Evolutionary conservation across 2,888 invertebrate species (phyloP), one percentile per base, ranked within the genome.

Genomic region (Pogonocherus hispidulus): DNA sequence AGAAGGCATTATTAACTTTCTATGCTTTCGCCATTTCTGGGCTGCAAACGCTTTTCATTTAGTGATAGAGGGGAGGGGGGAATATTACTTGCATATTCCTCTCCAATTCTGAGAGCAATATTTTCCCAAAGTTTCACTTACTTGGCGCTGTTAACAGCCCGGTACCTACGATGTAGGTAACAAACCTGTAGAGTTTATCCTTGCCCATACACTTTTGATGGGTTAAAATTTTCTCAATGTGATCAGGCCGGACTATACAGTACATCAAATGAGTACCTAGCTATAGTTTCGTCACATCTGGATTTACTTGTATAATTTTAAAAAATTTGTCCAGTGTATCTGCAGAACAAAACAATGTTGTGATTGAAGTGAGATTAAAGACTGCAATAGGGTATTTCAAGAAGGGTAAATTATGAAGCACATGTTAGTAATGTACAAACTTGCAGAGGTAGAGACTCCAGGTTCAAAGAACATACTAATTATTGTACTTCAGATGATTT

Each of bases 1-100:
- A 16, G 91, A 87, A 0, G 91, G 91, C n/a, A 90, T 87, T 6
- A 92, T 84, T 51, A 90, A 80, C 73, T 89, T 88, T 11, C 92
- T 84, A 67, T 91, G 87, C 0, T 80, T 76, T 75, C 87, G 87
- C 92, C 92, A 92, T 77, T 89, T 86, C 0, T 85, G 82, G 57
- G 90, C 91, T 86, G 82, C 75, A 83, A 82, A 14, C n/a, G n/a
- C n/a, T n/a, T n/a, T n/a, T n/a, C n/a, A n/a, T n/a, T n/a, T n/a
- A n/a, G n/a, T n/a, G n/a, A n/a, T n/a, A n/a, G n/a, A n/a, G n/a
- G n/a, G n/a, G n/a, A n/a, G n/a, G n/a, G n/a, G n/a, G n/a, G n/a
- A n/a, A n/a, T n/a, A n/a, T n/a, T n/a, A n/a, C n/a, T n/a, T n/a
- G n/a, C n/a, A n/a, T n/a, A n/a, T n/a, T n/a, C n/a, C n/a, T n/a